Percentiles rank a stretch among this genome's conserved stretches.
Conservation (phyloP, 2,113 vertebrate species). For the Acanthisitta chloris region DNA sequence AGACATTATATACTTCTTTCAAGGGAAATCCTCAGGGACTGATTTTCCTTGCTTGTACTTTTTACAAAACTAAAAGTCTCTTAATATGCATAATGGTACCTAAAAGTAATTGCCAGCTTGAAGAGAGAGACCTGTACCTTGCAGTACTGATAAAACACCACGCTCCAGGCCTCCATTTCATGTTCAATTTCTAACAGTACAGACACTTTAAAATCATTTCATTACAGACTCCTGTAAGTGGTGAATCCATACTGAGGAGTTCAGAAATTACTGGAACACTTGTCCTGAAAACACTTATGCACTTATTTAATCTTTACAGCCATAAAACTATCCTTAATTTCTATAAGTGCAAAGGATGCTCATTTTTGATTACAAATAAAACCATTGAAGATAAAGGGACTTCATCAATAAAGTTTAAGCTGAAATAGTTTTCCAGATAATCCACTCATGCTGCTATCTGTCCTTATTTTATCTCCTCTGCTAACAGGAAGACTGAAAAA, state of each 20-base stretch:
- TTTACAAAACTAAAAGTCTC: neutral
- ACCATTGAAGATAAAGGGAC: neutral
- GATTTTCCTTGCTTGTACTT: neutral
- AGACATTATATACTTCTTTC: neutral
- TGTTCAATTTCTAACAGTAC: neutral
- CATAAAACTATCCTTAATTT: neutral
- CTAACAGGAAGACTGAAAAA: neutral
- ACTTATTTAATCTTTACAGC: neutral
- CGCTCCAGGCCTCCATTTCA: rapidly evolving
- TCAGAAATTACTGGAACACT: neutral
- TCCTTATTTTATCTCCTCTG: neutral
- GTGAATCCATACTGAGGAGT: neutral
- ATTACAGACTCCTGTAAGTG: neutral
- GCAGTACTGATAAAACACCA: neutral
- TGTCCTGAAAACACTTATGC: neutral
- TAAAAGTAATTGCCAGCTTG: neutral
- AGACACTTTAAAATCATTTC: neutral
- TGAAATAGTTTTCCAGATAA: neutral
- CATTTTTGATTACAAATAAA: neutral
- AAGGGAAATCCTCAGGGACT: neutral
- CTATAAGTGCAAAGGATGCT: neutral
- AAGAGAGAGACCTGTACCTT: neutral
- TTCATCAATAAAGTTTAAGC: neutral
- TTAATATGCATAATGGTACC: rapidly evolving
- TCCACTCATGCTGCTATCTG: neutral